Percentiles rank a stretch among this genome's conserved stretches.
Conservation (phyloP, 2,888 invertebrate species). For the Empis livida region DNA sequence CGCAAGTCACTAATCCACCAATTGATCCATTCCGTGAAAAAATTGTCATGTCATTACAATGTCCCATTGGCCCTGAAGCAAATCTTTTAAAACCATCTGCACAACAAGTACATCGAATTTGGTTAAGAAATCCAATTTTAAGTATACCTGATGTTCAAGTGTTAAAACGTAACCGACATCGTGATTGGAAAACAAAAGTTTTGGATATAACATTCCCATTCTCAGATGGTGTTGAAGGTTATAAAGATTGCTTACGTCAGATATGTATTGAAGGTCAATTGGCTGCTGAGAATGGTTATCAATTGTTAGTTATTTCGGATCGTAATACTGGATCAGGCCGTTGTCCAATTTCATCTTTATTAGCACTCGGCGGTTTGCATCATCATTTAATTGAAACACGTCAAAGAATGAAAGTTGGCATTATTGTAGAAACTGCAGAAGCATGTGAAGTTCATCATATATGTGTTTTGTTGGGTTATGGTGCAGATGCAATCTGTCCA, state of each 20-base stretch:
- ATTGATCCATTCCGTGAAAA: conserved; percentile 98
- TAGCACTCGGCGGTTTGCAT: conserved; percentile 87
- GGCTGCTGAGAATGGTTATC: conserved; percentile 66
- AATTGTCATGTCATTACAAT: conserved; percentile 95
- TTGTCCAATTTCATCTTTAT: conserved; percentile 65
- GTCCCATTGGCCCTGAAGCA: conserved; percentile 92
- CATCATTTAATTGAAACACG: conserved; percentile 90
- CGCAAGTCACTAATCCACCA: conserved; percentile 98
- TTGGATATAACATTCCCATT: conserved; percentile 83
- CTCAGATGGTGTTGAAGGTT: conserved; percentile 57
- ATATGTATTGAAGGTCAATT: conserved; percentile 69
- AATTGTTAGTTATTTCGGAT: conserved; percentile 81
- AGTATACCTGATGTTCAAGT: conserved; percentile 84
- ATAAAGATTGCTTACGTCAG: conserved; percentile 63
- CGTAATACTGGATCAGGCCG: conserved; percentile 47
- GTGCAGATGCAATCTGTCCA: conserved; percentile 96
- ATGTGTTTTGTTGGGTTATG: conserved; percentile 88
- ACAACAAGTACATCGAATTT: conserved; percentile 76
- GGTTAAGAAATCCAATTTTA: conserved; percentile 87
- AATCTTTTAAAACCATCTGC: conserved; percentile 86
- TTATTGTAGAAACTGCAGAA: conserved; percentile 92
- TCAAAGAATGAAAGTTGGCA: conserved; percentile 89
- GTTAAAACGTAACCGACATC: conserved; percentile 66
- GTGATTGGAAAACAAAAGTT: conserved; percentile 77
- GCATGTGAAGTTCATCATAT: conserved; percentile 94